Conservation (phyloP, 2,888 invertebrate species). For the Cheilosia impressa region DNA sequence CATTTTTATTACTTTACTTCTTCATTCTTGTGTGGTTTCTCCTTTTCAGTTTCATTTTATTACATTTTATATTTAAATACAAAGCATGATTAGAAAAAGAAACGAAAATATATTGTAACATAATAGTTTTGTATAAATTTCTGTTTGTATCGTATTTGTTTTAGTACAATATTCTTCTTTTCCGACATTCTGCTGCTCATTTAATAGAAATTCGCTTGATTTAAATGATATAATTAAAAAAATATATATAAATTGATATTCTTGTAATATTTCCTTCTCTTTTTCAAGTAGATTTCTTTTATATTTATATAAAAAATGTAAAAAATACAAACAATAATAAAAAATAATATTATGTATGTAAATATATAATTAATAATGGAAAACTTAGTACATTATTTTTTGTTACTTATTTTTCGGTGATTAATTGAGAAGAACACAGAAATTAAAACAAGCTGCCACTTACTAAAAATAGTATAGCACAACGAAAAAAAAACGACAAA, state of each 20-base stretch:
- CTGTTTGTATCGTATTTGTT: constrained; percentile 24
- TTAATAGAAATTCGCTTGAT: constrained; percentile 40
- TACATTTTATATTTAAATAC: constrained; percentile 69
- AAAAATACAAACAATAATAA: constrained; percentile 62
- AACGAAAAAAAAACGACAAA: constrained; percentile 49
- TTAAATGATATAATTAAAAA: constrained; percentile 70
- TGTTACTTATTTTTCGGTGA: constrained; percentile 51
- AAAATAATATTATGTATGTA: constrained; percentile 52
- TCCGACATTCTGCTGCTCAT: constrained; percentile 36
- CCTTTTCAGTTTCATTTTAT: constrained; percentile 69
- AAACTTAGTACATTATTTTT: constrained; percentile 59
- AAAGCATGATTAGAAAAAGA: constrained; percentile 65
- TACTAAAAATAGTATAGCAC: constrained; percentile 72
- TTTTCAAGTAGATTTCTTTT: constrained; percentile 25
- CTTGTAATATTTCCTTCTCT: constrained; percentile 29
- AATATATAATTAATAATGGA: constrained; percentile 67
- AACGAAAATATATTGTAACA: constrained; percentile 44
- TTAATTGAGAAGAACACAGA: constrained; percentile 24
- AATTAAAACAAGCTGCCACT: constrained; percentile 47
- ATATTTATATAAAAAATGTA: constrained; percentile 65
- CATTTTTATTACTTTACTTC: constrained; percentile 73
- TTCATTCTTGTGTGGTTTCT: constrained; percentile 63
- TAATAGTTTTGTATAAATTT: constrained; percentile 40
- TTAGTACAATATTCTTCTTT: constrained; percentile 49
- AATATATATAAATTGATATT: constrained; percentile 68